phyloP scores from a whole-genome alignment of 2,797 vertebrate species.

The Macropodus opercularis region DNA sequence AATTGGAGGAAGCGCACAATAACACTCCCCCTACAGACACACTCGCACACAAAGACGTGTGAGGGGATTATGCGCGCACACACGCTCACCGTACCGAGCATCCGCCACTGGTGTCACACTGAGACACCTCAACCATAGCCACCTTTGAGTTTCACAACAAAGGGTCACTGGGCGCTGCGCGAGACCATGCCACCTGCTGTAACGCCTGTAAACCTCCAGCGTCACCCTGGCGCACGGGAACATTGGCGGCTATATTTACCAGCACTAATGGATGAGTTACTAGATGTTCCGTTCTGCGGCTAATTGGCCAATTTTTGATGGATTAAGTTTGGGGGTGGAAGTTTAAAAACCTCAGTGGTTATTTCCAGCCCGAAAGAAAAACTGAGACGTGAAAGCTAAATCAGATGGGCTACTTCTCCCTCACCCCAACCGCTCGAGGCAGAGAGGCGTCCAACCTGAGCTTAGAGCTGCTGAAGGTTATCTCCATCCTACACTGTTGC shows the following conservation, averaged over 20 bases:
- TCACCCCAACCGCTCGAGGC: too few relatives aligned
- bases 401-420: too few relatives aligned
- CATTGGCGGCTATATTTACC: conserved; percentile 54
- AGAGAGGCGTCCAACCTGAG: too few relatives aligned
- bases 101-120: conserved; percentile 39
- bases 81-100: too few relatives aligned
- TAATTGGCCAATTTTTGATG: conserved; percentile 32
- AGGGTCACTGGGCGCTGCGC: too few relatives aligned
- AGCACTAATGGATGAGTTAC: conserved; percentile 35
- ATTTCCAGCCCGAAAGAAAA: too few relatives aligned
- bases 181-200: conserved; percentile 51
- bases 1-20: conserved; percentile 70
- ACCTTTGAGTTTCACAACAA: too few relatives aligned
- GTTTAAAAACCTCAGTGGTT: conserved; percentile 1
- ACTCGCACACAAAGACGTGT: conserved; percentile 32
- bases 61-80: conserved; percentile 55
- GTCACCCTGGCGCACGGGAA: conserved; percentile 34
- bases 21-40: conserved; percentile 44
- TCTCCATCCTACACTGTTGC: too few relatives aligned
- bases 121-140: too few relatives aligned
- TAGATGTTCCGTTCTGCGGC: conserved; percentile 35
- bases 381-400: too few relatives aligned
- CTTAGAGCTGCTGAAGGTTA: too few relatives aligned
- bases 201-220: conserved; percentile 33
- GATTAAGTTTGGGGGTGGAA: background rate